Evolutionary conservation across 1,140 invertebrate genomes (phyloP).

Genomic region (Nixonia krombeini): DNA sequence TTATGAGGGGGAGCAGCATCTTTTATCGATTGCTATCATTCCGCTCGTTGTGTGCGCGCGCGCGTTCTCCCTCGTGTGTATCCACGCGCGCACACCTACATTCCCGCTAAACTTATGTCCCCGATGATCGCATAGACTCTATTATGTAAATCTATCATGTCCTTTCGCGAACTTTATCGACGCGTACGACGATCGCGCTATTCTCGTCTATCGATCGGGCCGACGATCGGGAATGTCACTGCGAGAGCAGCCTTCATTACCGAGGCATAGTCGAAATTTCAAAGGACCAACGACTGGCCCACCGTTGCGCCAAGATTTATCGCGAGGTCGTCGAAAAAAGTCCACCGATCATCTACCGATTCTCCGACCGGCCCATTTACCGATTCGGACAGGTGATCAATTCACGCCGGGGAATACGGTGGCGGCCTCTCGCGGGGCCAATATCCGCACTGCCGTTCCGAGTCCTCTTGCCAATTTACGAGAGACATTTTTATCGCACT

Average conservation of each 20-base stretch:
- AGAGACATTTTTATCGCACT: not conserved
- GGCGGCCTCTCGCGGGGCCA: not conserved
- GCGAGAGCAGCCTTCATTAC: no score
- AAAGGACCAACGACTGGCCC: no score
- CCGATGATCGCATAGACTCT: conserved; percentile 40
- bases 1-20: conserved; percentile 37
- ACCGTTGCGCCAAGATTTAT: not conserved
- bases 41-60: conserved; percentile 26
- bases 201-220: no score
- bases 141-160: conserved; percentile 30
- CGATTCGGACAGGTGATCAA: not conserved
- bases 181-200: not conserved
- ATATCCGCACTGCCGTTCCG: not conserved
- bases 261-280: no score
- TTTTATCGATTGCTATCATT: conserved; percentile 41
- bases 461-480: conserved; percentile 2
- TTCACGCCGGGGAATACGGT: not conserved
- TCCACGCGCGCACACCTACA: no score
- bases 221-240: no score
- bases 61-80: no score
- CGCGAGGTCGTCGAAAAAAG: not conserved
- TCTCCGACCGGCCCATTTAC: not conserved
- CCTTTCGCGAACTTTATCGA: conserved; percentile 23
- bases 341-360: not conserved
- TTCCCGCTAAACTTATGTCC: conserved; percentile 22